A percentile compares a stretch with the other conserved stretches of the same genome.
Conservation (phyloP, 1,140 invertebrate genomes). For the Aphaenogaster floridana region DNA sequence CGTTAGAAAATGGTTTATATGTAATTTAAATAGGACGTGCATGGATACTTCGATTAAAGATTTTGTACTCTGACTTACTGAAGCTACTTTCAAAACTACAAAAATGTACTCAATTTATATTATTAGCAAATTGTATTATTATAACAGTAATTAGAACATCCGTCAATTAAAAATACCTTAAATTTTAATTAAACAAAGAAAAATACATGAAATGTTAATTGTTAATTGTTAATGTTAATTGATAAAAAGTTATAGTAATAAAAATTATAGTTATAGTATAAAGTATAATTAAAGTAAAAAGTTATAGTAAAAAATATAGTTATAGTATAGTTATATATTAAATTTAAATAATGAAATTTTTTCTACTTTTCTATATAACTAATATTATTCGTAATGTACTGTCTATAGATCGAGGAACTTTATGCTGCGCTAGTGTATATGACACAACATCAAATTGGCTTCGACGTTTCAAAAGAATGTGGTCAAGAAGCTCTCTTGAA, state of each 20-base stretch:
- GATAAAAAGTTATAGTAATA: neutral
- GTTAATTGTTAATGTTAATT: neutral
- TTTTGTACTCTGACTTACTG: neutral
- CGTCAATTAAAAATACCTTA: neutral
- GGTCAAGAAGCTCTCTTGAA: slow-evolving; percentile 91
- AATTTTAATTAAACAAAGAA: neutral
- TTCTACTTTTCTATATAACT: neutral
- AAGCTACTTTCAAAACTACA: neutral
- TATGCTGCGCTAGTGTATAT: slow-evolving; percentile 97
- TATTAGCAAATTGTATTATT: slow-evolving; percentile 8
- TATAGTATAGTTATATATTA: too few species aligned
- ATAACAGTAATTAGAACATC: neutral
- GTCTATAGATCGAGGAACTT: slow-evolving; percentile 93
- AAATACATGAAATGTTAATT: neutral
- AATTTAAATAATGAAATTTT: neutral
- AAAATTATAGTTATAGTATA: too few species aligned
- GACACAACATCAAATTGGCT: slow-evolving; percentile 96
- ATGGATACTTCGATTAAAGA: neutral
- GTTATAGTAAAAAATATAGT: too few species aligned
- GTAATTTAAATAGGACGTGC: neutral
- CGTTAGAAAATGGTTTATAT: neutral
- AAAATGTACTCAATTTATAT: neutral
- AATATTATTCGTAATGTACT: slow-evolving; percentile 9
- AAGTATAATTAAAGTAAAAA: too few species aligned
- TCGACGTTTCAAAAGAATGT: slow-evolving; percentile 90